phyloP scores from a whole-genome alignment of 2,113 vertebrate genomes.

The Riparia riparia region DNA sequence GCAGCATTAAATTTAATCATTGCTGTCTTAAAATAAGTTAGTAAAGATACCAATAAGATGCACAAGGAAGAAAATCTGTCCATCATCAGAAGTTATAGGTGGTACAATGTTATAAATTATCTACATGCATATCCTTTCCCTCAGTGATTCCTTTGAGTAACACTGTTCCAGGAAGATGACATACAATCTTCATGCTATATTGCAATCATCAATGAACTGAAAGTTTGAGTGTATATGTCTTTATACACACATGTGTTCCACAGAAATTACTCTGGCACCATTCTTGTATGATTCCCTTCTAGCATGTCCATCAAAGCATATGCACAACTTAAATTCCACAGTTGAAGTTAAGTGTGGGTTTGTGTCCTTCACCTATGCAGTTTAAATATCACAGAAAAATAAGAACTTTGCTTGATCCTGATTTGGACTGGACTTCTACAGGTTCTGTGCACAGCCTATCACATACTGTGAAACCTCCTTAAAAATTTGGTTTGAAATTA shows the following conservation, averaged over 20 bases:
- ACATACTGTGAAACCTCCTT: background rate
- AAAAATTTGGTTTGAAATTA: background rate
- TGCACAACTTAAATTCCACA: background rate
- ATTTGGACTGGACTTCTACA: background rate
- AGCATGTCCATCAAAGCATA: background rate
- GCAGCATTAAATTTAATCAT: background rate
- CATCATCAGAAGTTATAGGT: background rate
- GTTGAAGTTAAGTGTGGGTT: background rate
- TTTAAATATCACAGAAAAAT: background rate
- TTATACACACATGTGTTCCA: background rate
- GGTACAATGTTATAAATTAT: background rate
- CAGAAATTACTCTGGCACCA: background rate
- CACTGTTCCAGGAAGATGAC: background rate
- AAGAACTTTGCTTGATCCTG: background rate
- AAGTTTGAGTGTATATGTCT: background rate
- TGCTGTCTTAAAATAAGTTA: background rate
- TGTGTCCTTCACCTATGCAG: background rate
- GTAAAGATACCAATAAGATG: background rate
- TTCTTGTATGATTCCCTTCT: background rate
- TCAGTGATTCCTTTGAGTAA: background rate
- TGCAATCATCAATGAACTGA: background rate
- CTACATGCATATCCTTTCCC: background rate
- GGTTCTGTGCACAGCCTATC: background rate
- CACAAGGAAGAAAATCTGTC: background rate
- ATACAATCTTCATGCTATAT: accelerated